Percentiles rank a stretch among this genome's conserved stretches.
Conservation (phyloP, 2,113 vertebrate genomes). For the Otolemur garnettii region DNA sequence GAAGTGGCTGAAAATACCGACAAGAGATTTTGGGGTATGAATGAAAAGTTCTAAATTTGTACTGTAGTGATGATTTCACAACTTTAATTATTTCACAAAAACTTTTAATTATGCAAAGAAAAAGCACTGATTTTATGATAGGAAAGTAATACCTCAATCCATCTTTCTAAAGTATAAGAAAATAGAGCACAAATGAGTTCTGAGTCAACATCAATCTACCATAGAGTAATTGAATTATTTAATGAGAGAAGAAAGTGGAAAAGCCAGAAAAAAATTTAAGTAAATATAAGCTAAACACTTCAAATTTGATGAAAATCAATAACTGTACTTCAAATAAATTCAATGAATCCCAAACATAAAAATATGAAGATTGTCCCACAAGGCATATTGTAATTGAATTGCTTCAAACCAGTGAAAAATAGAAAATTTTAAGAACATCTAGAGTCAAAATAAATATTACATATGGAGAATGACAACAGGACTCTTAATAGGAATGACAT, state of each 20-base stretch:
- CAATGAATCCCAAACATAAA: background rate
- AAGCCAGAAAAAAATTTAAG: background rate
- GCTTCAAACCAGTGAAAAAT: background rate
- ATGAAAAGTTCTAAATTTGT: background rate
- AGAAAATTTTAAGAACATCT: background rate
- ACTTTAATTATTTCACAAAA: background rate
- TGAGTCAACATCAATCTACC: background rate
- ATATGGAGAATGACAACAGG: background rate
- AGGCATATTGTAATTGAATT: background rate
- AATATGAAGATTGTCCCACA: background rate
- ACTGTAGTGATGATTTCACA: background rate
- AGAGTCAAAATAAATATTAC: background rate
- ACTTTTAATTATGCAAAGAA: background rate
- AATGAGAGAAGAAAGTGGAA: background rate
- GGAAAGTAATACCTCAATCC: background rate
- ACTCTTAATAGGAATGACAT: background rate
- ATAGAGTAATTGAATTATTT: background rate
- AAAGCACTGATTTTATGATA: background rate
- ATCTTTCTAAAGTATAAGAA: background rate
- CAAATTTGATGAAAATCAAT: constrained; percentile 9
- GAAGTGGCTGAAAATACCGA: background rate
- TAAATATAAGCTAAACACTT: background rate
- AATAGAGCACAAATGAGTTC: background rate
- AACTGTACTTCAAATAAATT: background rate
- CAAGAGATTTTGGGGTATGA: background rate